phyloP scores from a whole-genome alignment of 2,888 invertebrate species.

The Pandemis cinnamomeana region DNA sequence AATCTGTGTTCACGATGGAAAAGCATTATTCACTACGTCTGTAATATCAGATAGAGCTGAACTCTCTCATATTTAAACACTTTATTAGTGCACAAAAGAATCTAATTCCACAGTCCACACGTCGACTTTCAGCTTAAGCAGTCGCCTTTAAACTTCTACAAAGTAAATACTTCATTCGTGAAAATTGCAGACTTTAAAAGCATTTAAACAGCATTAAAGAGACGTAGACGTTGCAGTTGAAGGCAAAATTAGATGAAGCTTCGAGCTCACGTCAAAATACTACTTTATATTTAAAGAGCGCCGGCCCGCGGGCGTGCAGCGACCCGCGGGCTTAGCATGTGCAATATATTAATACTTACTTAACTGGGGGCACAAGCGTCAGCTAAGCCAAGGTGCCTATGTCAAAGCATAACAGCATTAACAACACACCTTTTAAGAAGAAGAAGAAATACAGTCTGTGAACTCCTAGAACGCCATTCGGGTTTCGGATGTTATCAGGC shows the following conservation, averaged over 20 bases:
- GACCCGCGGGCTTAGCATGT: background rate
- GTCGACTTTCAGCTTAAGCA: background rate
- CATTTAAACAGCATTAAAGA: background rate
- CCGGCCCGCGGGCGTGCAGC: background rate
- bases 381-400: background rate
- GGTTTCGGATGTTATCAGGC: no score
- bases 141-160: background rate
- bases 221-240: slow-evolving; percentile 1
- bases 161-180: background rate
- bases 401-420: no score
- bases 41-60: no score
- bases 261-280: slow-evolving; percentile 6
- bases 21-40: no score
- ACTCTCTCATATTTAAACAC: no score
- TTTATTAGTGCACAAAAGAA: background rate
- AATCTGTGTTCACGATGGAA: no score
- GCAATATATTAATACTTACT: background rate
- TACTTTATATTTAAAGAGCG: slow-evolving; percentile 4
- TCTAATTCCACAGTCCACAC: background rate
- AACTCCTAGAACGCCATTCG: no score
- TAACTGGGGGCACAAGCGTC: background rate
- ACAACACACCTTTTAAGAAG: no score
- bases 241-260: slow-evolving; percentile 32
- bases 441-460: no score
- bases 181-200: background rate